Base-by-base conservation (phyloP, 2,113 vertebrate species). In the Neotoma lepida region DNA sequence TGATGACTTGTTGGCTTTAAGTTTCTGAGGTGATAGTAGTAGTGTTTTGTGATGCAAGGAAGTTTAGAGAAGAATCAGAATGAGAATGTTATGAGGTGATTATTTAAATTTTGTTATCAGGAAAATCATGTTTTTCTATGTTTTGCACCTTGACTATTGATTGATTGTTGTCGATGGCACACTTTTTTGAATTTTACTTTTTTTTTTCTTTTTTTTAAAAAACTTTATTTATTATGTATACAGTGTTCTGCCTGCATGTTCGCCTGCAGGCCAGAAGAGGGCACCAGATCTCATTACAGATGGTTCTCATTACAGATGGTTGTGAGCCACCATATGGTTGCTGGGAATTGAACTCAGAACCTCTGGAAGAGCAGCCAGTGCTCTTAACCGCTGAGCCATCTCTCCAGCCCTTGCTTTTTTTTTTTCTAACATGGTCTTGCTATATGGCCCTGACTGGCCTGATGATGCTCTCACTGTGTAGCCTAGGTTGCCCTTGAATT, bases 91-190 rank as follows among this genome's bases (percentile, higher is more conserved):
- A 84, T 56, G 76, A 89, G 68, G 44, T 89, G n/a, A 18, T 91
- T 56, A 20, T 81, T 90, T 93, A 92, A 88, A 58, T 88, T 71
- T 91, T 35, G 87, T 1, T 76, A 41, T 91, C 14, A 88, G 35
- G 26, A 95, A 92, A 93, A 86, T 78, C 63, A 41, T 76, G 26
- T 73, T 92, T 94, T 92, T 74, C 13, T 74, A n/a, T 76, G 51
- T 94, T 93, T 91, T 73, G 41, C 0, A 85, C 28, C 20, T 92
- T 91, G 39, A 51, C 49, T 85, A 17, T 80, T 94, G 66, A 87
- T 88, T 90, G 39, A 94, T 41, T 93, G 0, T 73, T 93, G 17
- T 88, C 80, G 33, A 30, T 91, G 41, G 35, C 78, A 61, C 13
- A 68, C 13, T 49, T 51, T 61, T 58, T 51, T 68, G 20, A 24